A percentile compares a stretch with the other conserved stretches of the same genome.
These are phyloP conservation scores for Hozukius guyotensis DNA, from an alignment of 2,797 vertebrate species.

Conservation along the genomic window DNA sequence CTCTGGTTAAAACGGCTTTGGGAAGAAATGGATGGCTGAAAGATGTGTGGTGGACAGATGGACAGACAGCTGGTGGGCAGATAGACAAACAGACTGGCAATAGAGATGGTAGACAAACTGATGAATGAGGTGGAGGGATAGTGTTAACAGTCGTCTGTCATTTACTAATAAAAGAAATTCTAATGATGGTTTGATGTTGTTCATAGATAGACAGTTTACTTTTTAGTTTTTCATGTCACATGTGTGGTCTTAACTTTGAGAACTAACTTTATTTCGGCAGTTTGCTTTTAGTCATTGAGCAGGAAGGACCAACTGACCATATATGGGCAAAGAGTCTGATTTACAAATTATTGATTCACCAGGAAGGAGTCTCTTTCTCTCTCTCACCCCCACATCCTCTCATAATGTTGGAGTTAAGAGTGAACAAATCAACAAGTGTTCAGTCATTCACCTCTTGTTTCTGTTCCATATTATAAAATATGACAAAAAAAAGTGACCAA, in stretches of 20 bases:
- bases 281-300: background rate
- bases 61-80: conserved; percentile 11
- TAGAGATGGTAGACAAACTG: background rate
- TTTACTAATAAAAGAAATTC: background rate
- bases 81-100: background rate
- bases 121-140: background rate
- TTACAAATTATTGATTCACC: conserved; percentile 31
- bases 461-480: background rate
- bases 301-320: conserved; percentile 40
- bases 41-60: conserved; percentile 8
- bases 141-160: background rate
- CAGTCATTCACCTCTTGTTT: background rate
- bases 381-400: background rate
- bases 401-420: conserved; percentile 5
- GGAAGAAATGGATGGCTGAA: background rate
- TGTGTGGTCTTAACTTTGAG: background rate
- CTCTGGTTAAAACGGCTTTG: background rate
- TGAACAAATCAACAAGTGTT: background rate
- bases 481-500: background rate
- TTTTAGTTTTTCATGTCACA: background rate
- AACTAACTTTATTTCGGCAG: background rate
- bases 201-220: background rate
- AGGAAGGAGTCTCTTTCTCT: background rate
- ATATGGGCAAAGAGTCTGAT: conserved; percentile 31
- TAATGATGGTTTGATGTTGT: background rate